A percentile compares a stretch with the other conserved stretches of the same genome.
Evolutionary conservation across 2,113 vertebrate genomes (phyloP).

Genomic region (Pan troglodytes): NHGRI_mPanTro3-v2.1_pri NC_072410.2:38445501-38446000

Average conservation of each 20-base stretch:
- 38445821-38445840: not conserved
- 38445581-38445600: slow-evolving; percentile 75
- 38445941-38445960: not conserved
- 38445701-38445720: slow-evolving; percentile 52
- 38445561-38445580: slow-evolving; percentile 82
- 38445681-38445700: slow-evolving; percentile 59
- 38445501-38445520: slow-evolving; percentile 56
- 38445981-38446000: not conserved
- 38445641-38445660: slow-evolving; percentile 29
- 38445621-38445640: slow-evolving; percentile 57
- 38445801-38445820: not conserved
- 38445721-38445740: slow-evolving; percentile 36
- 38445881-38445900: not conserved
- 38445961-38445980: not conserved
- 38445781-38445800: not conserved
- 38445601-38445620: slow-evolving; percentile 78
- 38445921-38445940: not conserved
- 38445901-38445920: not conserved
- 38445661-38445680: slow-evolving; percentile 57
- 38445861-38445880: not conserved
- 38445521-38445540: slow-evolving; percentile 40
- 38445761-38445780: not conserved
- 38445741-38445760: slow-evolving; percentile 28
- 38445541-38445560: slow-evolving; percentile 60
- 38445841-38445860: not conserved